Evolutionary conservation across 2,797 vertebrate genomes (phyloP).

Genomic region (Furcifer pardalis): DNA sequence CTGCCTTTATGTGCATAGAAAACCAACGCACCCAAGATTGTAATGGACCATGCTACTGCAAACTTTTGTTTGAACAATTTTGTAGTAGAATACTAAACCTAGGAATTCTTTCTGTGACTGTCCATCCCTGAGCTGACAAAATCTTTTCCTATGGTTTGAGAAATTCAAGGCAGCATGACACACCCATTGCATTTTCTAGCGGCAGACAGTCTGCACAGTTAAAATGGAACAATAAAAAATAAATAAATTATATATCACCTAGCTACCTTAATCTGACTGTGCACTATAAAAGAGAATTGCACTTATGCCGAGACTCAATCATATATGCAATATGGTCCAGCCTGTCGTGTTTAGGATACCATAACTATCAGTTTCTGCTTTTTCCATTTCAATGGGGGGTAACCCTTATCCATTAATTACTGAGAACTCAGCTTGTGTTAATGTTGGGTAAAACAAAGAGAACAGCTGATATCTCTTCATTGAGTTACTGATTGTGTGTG

Average conservation of each 20-base stretch:
- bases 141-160: background rate
- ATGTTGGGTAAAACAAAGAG: background rate
- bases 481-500: constrained; percentile 47
- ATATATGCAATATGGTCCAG: background rate
- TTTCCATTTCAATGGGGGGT: background rate
- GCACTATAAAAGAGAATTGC: no score
- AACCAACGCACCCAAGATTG: background rate
- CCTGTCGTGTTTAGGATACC: background rate
- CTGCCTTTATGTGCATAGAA: no score
- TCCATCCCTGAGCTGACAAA: background rate
- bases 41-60: background rate
- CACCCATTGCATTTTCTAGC: background rate
- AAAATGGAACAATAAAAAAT: no score
- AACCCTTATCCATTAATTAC: background rate
- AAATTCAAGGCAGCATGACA: background rate
- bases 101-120: background rate
- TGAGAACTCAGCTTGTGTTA: background rate
- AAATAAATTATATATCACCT: no score
- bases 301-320: no score
- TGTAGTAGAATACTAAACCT: background rate
- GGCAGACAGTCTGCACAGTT: no score
- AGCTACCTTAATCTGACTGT: no score
- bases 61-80: background rate
- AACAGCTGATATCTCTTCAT: constrained; percentile 37
- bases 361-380: background rate